These are phyloP conservation scores for Myotis vivesi DNA, from an alignment of 2,797 vertebrate species.

Conservation along the genomic window DNA sequence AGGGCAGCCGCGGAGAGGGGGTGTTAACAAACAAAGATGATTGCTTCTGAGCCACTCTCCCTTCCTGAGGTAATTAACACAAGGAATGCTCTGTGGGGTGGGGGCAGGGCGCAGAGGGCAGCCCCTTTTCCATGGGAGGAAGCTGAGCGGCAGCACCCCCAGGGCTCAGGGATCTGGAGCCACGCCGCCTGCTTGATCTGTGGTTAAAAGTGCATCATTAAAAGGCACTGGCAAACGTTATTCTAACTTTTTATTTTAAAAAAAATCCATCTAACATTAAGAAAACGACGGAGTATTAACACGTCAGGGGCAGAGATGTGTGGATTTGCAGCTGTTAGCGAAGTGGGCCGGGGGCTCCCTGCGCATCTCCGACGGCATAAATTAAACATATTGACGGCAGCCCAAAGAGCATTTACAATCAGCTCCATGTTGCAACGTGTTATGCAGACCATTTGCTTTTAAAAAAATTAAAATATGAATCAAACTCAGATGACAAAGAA, in stretches of 20 bases:
- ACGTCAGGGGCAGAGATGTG: constrained; percentile 75
- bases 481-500: constrained; percentile 82
- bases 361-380: constrained; percentile 61
- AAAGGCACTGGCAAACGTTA: constrained; percentile 81
- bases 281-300: constrained; percentile 76
- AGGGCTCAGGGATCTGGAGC: constrained; percentile 80
- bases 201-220: constrained; percentile 82
- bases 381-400: constrained; percentile 78
- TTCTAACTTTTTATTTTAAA: constrained; percentile 63
- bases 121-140: too few species aligned
- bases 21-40: constrained; percentile 92
- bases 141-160: constrained; percentile 72
- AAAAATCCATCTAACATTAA: constrained; percentile 79
- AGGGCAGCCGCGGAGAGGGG: constrained; percentile 85
- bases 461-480: constrained; percentile 82
- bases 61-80: constrained; percentile 92
- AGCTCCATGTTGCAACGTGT: constrained; percentile 73
- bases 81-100: constrained; percentile 84
- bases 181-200: constrained; percentile 81
- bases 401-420: constrained; percentile 72
- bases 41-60: constrained; percentile 89
- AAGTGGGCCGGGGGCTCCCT: constrained; percentile 58
- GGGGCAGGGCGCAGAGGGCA: constrained; percentile 78
- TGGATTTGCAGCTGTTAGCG: constrained; percentile 69
- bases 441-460: constrained; percentile 76